Base-by-base conservation (phyloP, 2,797 vertebrate genomes). In the Pagetopsis macropterus region DNA sequence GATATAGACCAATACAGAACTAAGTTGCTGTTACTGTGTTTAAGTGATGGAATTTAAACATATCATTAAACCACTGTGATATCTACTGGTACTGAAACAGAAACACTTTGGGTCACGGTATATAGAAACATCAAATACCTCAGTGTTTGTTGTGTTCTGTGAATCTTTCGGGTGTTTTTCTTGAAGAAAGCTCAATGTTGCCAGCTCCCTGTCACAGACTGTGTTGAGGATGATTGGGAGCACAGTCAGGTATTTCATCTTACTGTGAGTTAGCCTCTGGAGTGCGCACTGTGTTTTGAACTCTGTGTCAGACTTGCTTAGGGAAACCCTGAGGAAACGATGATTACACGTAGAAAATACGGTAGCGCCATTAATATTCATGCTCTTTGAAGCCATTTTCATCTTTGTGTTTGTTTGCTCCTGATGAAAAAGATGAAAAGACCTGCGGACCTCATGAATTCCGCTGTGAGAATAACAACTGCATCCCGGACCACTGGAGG, bases 391-490 rank as follows among this genome's bases (percentile, higher is more conserved):
- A 91, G 90, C 86, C 87, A 88, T 94, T 92, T 93, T 94, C 90
- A 89, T 94, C 88, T 90, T 81, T 57, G 15, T 93, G 89, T 94
- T 93, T 94, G 91, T 93, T 92, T 94, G 87, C 90, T 89, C 90
- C 84, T 93, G 87, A 84, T 95, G 94, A 79, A 94, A 93, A 91
- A 99, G 98, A 99, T 95, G 98, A 99, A 95, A 99, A 99, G 95
- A 99, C 98, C 12, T 99, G 98, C 73, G 98, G 97, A 62, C 97
- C 97, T 91, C 97, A 99, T 84, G 97, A 99, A 90, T 99, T 98
- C 89, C 97, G 96, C 83, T 99, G 98, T 72, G 96, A 97, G 94
- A 99, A 99, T 94, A 99, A 96, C 95, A 99, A 99, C 95, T 99
- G 98, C 91, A 99, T 99, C 92, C 98, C 98, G 10, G 98, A 99